A percentile compares a stretch with the other conserved stretches of the same genome.
phyloP scores from a whole-genome alignment of 2,113 vertebrate genomes.

The Pipa parva region DNA sequence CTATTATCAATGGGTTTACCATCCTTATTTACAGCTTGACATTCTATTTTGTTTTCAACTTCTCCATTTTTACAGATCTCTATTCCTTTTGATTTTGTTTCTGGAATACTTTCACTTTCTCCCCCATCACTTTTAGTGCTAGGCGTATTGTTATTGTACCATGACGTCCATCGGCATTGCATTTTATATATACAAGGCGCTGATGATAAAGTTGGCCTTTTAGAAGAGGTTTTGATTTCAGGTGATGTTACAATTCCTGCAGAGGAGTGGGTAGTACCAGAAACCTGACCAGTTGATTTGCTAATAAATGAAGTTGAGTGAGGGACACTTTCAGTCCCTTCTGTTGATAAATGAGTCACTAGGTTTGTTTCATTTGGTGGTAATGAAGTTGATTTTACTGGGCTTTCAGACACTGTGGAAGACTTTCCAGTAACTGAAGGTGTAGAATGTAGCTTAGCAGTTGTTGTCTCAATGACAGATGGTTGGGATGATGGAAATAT shows the following conservation, averaged over 20 bases:
- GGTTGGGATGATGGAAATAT: not conserved
- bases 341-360: too few relatives aligned
- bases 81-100: conserved; percentile 1
- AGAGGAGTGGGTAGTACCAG: not conserved
- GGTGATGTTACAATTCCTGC: not conserved
- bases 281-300: not conserved
- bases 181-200: conserved; percentile 6
- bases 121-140: conserved; percentile 10
- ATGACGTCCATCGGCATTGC: conserved; percentile 10
- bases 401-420: too few relatives aligned
- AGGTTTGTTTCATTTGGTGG: too few relatives aligned
- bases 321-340: too few relatives aligned
- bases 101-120: conserved; percentile 7
- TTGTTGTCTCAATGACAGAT: too few relatives aligned
- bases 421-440: not conserved
- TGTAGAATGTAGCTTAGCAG: not conserved
- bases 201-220: not conserved
- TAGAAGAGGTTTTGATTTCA: not conserved
- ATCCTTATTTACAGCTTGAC: conserved; percentile 1
- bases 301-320: too few relatives aligned
- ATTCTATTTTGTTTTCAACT: not conserved
- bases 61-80: not conserved
- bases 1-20: not conserved
- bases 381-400: too few relatives aligned
- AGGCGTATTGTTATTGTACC: conserved; percentile 14